phyloP scores from a whole-genome alignment of 2,113 vertebrate genomes.

The Melanerpes formicivorus region DNA sequence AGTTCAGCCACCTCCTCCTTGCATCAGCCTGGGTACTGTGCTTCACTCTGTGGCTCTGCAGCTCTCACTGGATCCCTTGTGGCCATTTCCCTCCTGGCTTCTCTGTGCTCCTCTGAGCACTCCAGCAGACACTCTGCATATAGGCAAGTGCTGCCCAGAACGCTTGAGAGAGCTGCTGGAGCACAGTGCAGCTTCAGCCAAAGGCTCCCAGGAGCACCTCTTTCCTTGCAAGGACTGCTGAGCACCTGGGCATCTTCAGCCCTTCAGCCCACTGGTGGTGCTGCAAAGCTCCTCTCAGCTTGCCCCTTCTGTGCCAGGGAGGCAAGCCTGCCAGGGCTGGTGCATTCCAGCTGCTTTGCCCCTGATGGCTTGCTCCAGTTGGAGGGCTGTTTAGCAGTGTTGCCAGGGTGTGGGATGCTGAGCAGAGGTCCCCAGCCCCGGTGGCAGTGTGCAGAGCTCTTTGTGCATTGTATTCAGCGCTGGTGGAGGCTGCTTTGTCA shows the following conservation, averaged over 20 bases:
- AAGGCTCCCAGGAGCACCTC: background rate
- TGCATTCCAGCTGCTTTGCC: background rate
- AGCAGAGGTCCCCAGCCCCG: background rate
- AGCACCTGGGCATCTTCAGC: background rate
- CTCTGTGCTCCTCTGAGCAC: background rate
- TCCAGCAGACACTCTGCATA: background rate
- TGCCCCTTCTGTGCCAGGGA: background rate
- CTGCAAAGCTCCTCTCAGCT: background rate
- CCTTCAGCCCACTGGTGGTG: background rate
- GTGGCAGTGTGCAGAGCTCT: slow-evolving; percentile 10
- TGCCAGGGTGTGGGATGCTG: background rate
- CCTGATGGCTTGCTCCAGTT: background rate
- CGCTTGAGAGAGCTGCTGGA: background rate
- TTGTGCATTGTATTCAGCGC: slow-evolving; percentile 26
- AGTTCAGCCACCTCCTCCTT: background rate
- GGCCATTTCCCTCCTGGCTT: background rate
- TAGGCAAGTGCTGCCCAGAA: background rate
- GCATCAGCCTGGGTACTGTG: background rate
- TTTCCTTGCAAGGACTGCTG: background rate
- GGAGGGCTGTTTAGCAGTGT: background rate
- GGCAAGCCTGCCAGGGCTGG: background rate
- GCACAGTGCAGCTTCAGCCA: background rate
- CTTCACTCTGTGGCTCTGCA: background rate
- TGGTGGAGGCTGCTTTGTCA: slow-evolving; percentile 42
- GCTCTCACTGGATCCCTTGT: background rate